phyloP scores from a whole-genome alignment of 2,113 vertebrate species.

The Etheostoma spectabile region DNA sequence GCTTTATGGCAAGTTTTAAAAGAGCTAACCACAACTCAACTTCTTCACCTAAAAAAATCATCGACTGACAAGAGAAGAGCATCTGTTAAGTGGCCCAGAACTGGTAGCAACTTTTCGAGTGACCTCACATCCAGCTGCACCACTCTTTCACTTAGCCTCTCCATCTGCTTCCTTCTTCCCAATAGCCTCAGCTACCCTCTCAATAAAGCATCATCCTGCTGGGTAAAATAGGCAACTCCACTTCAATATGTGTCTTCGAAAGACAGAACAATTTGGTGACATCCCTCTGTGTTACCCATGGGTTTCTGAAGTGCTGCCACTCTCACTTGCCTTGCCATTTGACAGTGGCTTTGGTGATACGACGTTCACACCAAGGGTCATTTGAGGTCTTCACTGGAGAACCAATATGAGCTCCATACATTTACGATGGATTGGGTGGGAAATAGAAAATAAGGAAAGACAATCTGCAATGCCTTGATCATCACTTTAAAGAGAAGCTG shows the following conservation, averaged over 20 bases:
- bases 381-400: constrained; percentile 16
- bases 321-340: constrained; percentile 40
- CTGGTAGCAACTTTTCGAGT: constrained; percentile 39
- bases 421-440: constrained; percentile 42
- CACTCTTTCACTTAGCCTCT: constrained; percentile 61
- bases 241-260: constrained; percentile 17
- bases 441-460: constrained; percentile 7
- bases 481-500: constrained; percentile 21
- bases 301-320: constrained; percentile 51
- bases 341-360: constrained; percentile 18
- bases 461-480: constrained; percentile 34
- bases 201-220: constrained; percentile 43
- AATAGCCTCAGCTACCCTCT: constrained; percentile 41
- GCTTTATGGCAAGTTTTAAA: constrained; percentile 25
- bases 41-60: constrained; percentile 37
- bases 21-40: constrained; percentile 21
- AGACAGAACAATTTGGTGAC: constrained; percentile 14
- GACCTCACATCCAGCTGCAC: constrained; percentile 51
- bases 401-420: constrained; percentile 26
- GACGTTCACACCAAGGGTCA: constrained; percentile 13
- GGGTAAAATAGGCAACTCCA: constrained; percentile 47
- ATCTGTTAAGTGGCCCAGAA: constrained; percentile 47
- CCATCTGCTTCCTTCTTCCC: constrained; percentile 37
- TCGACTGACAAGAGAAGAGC: constrained; percentile 19
- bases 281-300: constrained; percentile 12